phyloP scores from a whole-genome alignment of 2,797 vertebrate species.

The Toxotes lorentzi region DNA sequence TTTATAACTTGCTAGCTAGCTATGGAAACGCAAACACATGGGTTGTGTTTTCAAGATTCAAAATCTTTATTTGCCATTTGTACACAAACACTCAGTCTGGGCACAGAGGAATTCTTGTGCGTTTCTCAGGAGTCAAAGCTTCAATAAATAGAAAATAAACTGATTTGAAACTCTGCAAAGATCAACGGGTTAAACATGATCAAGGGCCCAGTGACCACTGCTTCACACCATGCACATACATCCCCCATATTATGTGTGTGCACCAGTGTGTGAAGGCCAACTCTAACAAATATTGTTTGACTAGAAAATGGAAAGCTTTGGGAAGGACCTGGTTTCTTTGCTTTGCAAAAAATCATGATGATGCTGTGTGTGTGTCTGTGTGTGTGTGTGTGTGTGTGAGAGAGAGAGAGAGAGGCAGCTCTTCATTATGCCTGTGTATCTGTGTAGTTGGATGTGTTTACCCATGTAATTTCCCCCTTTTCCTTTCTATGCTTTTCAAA shows the following conservation, averaged over 20 bases:
- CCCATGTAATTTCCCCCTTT: constrained; percentile 21
- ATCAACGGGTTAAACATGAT: neutral
- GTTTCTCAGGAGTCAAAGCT: no score
- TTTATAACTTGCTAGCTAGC: no score
- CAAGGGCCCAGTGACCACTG: neutral
- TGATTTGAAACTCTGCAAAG: neutral
- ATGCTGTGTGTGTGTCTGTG: constrained; percentile 27
- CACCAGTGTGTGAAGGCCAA: constrained; percentile 57
- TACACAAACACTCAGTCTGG: no score
- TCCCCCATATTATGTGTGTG: constrained; percentile 16
- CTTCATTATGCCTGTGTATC: neutral
- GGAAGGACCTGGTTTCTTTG: constrained; percentile 47
- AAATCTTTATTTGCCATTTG: no score
- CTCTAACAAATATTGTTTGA: constrained; percentile 66
- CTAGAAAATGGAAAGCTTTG: constrained; percentile 58
- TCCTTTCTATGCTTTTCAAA: constrained; percentile 41
- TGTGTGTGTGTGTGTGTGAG: constrained; percentile 5
- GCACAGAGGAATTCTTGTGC: no score
- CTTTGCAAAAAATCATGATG: constrained; percentile 49
- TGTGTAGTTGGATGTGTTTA: constrained; percentile 18
- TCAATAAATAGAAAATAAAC: no score
- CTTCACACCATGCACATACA: constrained; percentile 5
- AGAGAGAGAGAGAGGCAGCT: neutral
- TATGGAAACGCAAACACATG: no score
- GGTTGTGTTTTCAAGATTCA: no score